phyloP scores from a whole-genome alignment of 2,113 vertebrate genomes.

The Steatornis caripensis region DNA sequence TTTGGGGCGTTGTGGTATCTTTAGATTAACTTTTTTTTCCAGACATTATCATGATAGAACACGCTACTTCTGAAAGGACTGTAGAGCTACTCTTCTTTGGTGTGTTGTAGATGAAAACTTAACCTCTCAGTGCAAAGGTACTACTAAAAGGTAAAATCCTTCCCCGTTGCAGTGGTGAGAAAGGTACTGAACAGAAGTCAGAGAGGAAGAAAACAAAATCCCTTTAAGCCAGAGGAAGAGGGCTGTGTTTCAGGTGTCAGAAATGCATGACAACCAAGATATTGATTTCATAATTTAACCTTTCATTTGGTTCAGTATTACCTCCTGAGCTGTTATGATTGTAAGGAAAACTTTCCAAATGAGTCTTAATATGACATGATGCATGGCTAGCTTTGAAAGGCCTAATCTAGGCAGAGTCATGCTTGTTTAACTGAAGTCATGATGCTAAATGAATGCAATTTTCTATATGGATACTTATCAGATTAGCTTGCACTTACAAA shows the following conservation, averaged over 20 bases:
- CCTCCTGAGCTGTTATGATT: not conserved
- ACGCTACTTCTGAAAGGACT: not conserved
- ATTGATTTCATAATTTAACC: not conserved
- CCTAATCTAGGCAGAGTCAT: slow-evolving; percentile 3
- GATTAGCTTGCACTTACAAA: slow-evolving; percentile 4
- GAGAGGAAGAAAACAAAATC: not conserved
- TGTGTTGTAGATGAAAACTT: not conserved
- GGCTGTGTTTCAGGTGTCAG: not conserved
- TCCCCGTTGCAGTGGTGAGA: not conserved
- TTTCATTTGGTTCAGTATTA: not conserved
- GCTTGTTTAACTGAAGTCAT: slow-evolving; percentile 38
- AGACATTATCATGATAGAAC: not conserved
- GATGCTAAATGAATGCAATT: slow-evolving; percentile 36
- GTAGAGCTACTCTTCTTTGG: not conserved
- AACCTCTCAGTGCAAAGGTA: not conserved
- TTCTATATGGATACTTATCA: not conserved
- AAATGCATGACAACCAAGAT: not conserved
- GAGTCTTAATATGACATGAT: not conserved
- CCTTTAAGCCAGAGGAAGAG: not conserved
- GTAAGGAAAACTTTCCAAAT: slow-evolving; percentile 7
- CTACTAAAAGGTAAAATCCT: not conserved
- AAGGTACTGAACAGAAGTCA: not conserved
- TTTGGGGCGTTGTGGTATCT: not conserved
- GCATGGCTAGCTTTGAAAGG: not conserved
- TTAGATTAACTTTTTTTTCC: not conserved